Base-by-base conservation (phyloP, 1,140 invertebrate genomes). In the Aleiodes sp. region DNA sequence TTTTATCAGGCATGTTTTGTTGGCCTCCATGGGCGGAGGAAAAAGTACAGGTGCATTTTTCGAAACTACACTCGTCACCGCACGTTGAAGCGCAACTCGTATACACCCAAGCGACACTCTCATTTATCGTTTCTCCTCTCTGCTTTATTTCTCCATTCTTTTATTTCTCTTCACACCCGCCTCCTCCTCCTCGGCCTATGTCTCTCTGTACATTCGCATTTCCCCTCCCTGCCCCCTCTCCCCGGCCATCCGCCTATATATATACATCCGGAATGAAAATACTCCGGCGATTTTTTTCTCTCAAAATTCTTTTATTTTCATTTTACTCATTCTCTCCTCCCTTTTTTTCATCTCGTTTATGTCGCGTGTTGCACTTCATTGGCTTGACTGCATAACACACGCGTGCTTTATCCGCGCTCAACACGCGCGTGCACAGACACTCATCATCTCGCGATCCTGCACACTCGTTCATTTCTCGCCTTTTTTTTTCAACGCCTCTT, bases 41-140 rank as follows among this genome's bases (percentile, higher is more conserved):
- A 43, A 64, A 43, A 35, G 29, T 19, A 28, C 63, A 52, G 21
- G 43, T 35, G 43, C 43, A 46, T 56, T 66, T 19, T 66, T 59
- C 52, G 52, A 66, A 68, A 68, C 37, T 37, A 59, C 46, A 37
- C 61, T 62, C 68, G 39, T 62, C 43, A 62, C 59, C 41, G 33
- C 61, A 64, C 46, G 61, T 14, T 63, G 61, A 63, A 57, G 29
- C 29, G 31, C 39, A 46, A 29, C 43, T 52, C 65, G 52, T 29
- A 68, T 37, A 57, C 65, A 59, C 10, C 8, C 61, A 26, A 35
- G 62, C 68, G 68, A 70, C 68, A 70, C 68, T 70, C 68, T 70
- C 68, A 70, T 70, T 70, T 70, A 70, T 70, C 68, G 61, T 41
- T 64, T 37, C 64, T 39, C 56, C 41, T 63, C 67, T 56, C 29